phyloP scores from a whole-genome alignment of 2,113 vertebrate species.

The Sebastes fasciatus region DNA sequence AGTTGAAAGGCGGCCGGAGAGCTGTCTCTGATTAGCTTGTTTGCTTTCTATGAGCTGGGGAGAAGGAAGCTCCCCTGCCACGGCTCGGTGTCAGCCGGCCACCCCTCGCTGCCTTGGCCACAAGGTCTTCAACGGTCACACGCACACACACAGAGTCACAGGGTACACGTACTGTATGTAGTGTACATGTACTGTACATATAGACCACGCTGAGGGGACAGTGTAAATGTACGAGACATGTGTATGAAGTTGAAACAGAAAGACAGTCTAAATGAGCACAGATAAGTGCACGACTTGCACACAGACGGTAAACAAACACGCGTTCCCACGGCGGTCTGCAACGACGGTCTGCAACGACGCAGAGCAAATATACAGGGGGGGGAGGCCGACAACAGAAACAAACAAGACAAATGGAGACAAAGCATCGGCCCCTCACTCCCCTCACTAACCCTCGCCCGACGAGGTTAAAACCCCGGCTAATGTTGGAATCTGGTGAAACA shows the following conservation, averaged over 20 bases:
- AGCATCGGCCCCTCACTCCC: slow-evolving; percentile 37
- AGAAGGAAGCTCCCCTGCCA: slow-evolving; percentile 81
- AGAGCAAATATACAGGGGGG: slow-evolving; percentile 35
- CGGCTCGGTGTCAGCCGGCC: slow-evolving; percentile 70
- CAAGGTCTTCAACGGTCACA: slow-evolving; percentile 52
- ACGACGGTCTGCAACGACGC: slow-evolving; percentile 27
- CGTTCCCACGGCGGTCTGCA: slow-evolving; percentile 14
- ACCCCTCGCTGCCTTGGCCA: slow-evolving; percentile 48
- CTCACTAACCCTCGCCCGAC: slow-evolving; percentile 29
- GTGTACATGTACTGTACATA: not conserved
- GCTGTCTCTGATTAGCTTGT: slow-evolving; percentile 84
- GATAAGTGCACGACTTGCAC: slow-evolving; percentile 18
- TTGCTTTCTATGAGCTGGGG: slow-evolving; percentile 79
- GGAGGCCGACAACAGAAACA: slow-evolving; percentile 37
- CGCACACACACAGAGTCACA: slow-evolving; percentile 38
- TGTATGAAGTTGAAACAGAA: not conserved
- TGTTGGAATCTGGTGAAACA: slow-evolving; percentile 77
- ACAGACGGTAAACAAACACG: slow-evolving; percentile 54
- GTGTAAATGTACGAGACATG: not conserved
- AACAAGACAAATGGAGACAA: slow-evolving; percentile 51
- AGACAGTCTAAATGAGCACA: not conserved
- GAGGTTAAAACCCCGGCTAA: slow-evolving; percentile 67
- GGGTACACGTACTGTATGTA: not conserved
- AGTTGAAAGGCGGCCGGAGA: slow-evolving; percentile 67
- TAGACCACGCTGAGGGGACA: not conserved